Base-by-base conservation (phyloP, 1,140 invertebrate genomes). In the Penaeus vannamei region DNA sequence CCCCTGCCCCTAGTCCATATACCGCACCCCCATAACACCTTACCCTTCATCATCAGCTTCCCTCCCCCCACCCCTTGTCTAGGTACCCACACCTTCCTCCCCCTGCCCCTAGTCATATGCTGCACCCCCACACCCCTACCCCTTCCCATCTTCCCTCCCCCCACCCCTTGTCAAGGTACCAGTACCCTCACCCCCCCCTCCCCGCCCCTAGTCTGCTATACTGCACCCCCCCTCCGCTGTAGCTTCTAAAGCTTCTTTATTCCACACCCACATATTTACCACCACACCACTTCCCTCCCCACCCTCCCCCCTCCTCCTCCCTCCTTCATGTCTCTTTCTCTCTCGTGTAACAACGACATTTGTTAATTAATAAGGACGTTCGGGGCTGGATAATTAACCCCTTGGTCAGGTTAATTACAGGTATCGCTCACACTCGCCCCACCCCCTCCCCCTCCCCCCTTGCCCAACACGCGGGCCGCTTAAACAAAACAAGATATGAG, bases 321-420 rank as follows among this genome's bases (percentile, higher is more conserved):
- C 22, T 22, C 32, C 12, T 14, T 14, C 7, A 2, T 7, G 3
- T 14, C 29, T 72, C 32, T 32, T 32, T 22, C 10, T 72, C 66
- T 42, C 36, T 42, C 76, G 61, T 36, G 76, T 76, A 86, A 59
- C 77, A 80, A 80, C 81, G 86, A 87, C 86, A 87, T 72, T 82
- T 60, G 23, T 80, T 87, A 87, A 87, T 87, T 87, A 87, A 87
- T 87, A 87, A 87, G 60, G 86, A 87, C 86, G 85, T 86, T 80
- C 72, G n/a, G 29, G 64, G n/a, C 23, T 23, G 72, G 86, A 79
- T 87, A 87, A 87, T 87, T 87, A 83, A 87, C 86, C 86, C 86
- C 80, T 87, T 60, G 79, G 86, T 66, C 86, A 69, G 61, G 64
- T 83, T 87, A 87, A 87, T 87, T 83, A 87, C 64, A 87, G 86